A percentile compares a stretch with the other conserved stretches of the same genome.
phyloP scores from a whole-genome alignment of 2,113 vertebrate species.

The Ctenodactylus gundi region DNA sequence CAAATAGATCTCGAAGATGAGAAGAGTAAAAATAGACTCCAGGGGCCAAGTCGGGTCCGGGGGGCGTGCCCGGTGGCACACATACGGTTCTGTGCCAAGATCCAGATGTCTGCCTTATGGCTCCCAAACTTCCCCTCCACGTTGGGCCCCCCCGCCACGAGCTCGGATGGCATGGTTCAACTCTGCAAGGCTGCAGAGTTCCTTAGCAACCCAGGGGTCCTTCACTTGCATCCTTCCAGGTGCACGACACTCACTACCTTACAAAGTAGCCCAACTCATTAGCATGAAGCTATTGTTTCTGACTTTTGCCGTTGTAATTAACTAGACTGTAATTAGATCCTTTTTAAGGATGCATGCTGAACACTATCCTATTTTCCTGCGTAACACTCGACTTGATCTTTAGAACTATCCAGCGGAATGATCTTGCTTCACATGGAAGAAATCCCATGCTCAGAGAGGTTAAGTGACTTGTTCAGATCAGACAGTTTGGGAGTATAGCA shows the following conservation, averaged over 20 bases:
- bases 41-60: slow-evolving; percentile 42
- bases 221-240: not conserved
- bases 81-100: not conserved
- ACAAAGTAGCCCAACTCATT: not conserved
- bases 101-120: slow-evolving; percentile 9
- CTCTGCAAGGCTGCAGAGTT: not conserved
- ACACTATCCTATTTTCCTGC: not conserved
- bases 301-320: not conserved
- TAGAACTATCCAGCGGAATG: not conserved
- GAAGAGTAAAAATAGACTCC: slow-evolving; percentile 64
- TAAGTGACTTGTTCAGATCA: not conserved
- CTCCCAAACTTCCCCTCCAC: not conserved
- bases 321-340: not conserved
- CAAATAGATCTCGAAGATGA: slow-evolving; percentile 15
- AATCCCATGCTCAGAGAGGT: not conserved
- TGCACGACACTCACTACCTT: not conserved
- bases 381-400: not conserved
- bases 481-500: not conserved
- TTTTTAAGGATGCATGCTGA: not conserved
- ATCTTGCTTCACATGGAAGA: not conserved
- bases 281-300: not conserved
- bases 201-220: not conserved
- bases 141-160: not conserved
- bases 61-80: not conserved
- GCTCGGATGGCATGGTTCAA: not conserved